Base-by-base conservation (phyloP, 2,888 invertebrate species). In the Himalopsyche japonica region DNA sequence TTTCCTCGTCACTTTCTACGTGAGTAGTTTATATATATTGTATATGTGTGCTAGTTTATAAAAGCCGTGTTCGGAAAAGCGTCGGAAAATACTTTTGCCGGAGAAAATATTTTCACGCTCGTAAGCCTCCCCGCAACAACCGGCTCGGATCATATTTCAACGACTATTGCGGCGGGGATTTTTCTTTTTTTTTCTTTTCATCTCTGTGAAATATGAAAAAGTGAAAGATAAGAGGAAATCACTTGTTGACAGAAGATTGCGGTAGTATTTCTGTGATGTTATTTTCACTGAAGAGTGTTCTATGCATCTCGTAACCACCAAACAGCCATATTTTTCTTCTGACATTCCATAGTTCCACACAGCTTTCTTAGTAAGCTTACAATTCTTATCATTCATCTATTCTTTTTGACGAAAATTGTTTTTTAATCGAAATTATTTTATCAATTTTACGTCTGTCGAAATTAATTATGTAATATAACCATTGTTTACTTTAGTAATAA, bases 321-420 rank as follows among this genome's bases (percentile, higher is more conserved):
- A 15, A 43, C 3, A 43, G 15, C 1, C 43, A 77, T 48, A 49
- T 80, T 83, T 79, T 80, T 83, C 49, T 80, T 49, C 80, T 48
- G 32, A 76, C 49, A n/a, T 37, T 8, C 37, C n/a, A 30, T 27
- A 47, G 37, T 47, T 76, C 48, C 27, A 18, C 24, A n/a, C 70
- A 77, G 27, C 70, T 48, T 76, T 83, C 80, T 83, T 83, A 32
- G 37, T 37, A 43, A 80, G 70, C 76, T 37, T 37, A 48, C 70
- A 43, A 12, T 37, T 37, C 37, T 1, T 1, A 8, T 5, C n/a
- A n/a, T n/a, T n/a, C n/a, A 37, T 6, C 15, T 12, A 15, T 43
- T 43, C 43, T 10, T 5, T 10, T 37, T 10, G 37, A 7, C 37
- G 7, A 37, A 37, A 37, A 37, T 8, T 8, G 6, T 7, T 43